Conservation (phyloP, 2,888 invertebrate species). For the Diplolepis rosae region DNA sequence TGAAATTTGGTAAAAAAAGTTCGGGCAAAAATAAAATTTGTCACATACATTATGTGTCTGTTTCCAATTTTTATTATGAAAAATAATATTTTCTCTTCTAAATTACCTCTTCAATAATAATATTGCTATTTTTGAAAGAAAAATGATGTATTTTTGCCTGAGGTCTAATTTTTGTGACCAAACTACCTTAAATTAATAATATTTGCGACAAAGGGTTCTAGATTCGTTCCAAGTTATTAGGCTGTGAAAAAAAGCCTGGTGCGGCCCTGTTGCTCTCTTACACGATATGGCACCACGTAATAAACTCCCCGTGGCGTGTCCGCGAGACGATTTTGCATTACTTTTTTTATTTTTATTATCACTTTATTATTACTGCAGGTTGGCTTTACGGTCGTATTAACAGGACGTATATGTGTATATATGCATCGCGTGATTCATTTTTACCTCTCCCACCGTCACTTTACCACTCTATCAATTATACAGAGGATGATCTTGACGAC, state of each 20-base stretch:
- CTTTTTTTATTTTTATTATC: conserved; percentile 65
- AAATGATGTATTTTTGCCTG: too few relatives aligned
- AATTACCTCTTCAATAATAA: too few relatives aligned
- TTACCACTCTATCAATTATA: conserved; percentile 51
- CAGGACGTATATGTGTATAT: conserved; percentile 42
- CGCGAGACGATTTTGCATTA: conserved; percentile 62
- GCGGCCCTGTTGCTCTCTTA: conserved; percentile 24
- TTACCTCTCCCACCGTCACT: conserved; percentile 37
- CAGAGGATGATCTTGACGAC: conserved; percentile 39
- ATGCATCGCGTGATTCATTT: conserved; percentile 46
- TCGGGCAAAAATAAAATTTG: too few relatives aligned
- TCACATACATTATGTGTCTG: too few relatives aligned
- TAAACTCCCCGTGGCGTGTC: conserved; percentile 65
- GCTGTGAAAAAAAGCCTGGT: conserved; percentile 4
- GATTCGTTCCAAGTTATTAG: conserved; percentile 31
- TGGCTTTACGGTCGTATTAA: conserved; percentile 66
- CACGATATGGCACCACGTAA: conserved; percentile 47
- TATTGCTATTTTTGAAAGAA: too few relatives aligned
- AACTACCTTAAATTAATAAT: conserved; percentile 29
- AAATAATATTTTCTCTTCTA: too few relatives aligned
- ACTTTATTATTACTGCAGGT: conserved; percentile 68
- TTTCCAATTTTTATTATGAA: too few relatives aligned
- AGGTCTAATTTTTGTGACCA: too few relatives aligned
- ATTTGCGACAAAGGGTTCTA: conserved; percentile 21
- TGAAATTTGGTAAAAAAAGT: too few relatives aligned